Evolutionary conservation across 2,888 invertebrate genomes (phyloP).

Genomic region (Parnassius glacialis): DNA sequence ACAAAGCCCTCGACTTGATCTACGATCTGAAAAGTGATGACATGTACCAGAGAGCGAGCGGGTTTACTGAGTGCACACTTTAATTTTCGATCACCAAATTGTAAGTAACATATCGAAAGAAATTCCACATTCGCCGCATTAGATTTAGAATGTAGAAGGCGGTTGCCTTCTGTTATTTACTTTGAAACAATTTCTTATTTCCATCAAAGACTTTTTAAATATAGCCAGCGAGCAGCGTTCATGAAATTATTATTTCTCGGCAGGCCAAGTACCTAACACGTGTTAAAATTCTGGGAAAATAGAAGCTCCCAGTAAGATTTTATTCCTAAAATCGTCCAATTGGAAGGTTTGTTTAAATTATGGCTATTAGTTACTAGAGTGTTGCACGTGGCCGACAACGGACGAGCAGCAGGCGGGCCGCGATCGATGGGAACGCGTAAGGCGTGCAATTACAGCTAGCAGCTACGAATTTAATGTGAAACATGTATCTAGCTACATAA

Average conservation of each 20-base stretch:
- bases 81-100: conserved; percentile 35
- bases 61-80: conserved; percentile 32
- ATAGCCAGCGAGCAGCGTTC: conserved; percentile 5
- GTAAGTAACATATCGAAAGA: conserved; percentile 33
- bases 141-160: conserved; percentile 4
- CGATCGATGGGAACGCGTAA: conserved; percentile 50
- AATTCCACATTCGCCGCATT: conserved; percentile 19
- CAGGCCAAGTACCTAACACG: conserved; percentile 35
- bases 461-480: conserved; percentile 45
- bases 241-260: conserved; percentile 18
- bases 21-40: conserved; percentile 65
- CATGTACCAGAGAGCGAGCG: conserved; percentile 42
- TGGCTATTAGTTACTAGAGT: conserved; percentile 55
- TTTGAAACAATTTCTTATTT: not conserved
- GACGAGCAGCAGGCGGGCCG: conserved; percentile 60
- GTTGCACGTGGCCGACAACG: conserved; percentile 64
- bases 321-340: conserved; percentile 63
- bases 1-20: conserved; percentile 55
- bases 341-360: conserved; percentile 70
- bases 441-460: conserved; percentile 49
- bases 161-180: conserved; percentile 2
- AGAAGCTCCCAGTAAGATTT: conserved; percentile 52
- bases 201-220: conserved; percentile 17
- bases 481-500: conserved; percentile 31
- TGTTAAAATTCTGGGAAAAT: conserved; percentile 43